Base-by-base conservation (phyloP, 2,888 invertebrate species). In the Cerastis leucographa region DNA sequence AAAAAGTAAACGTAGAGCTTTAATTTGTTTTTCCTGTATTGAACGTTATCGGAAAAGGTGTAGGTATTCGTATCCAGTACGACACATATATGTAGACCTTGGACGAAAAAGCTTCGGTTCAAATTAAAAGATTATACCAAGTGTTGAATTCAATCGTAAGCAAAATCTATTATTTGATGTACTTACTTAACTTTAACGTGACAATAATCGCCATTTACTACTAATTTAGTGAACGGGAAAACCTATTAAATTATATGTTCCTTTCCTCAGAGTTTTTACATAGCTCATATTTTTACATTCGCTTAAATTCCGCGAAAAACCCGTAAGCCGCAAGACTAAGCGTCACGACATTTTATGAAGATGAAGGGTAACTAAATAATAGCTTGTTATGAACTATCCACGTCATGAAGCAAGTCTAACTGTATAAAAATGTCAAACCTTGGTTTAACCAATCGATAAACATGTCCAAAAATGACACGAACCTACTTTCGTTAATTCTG, bases 361-460 rank as follows among this genome's bases (percentile, higher is more conserved):
- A 76, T 65, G 67, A 25, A 49, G 46, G 42, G 19, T 19, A 56
- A 56, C 66, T n/a, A 84, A 85, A 80, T 40, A 56, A 51, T 29
- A 29, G 29, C 12, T 49, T 46, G 42, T 40, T 64, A 29, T 54
- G 42, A 19, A 22, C 12, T n/a, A 46, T 19, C 17, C 40, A 77
- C 67, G 64, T 56, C 82, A 73, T 35, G 2, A 25, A 54, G 25
- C 29, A 51, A 12, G 67, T 70, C 56, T 74, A 40, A 44, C 29
- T 22, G 9, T 35, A 29, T 46, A 44, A 19, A 56, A 62, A 61
- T 72, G 29, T 25, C 25, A 59, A 40, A 51, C 44, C 42, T 49
- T 17, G 1, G 29, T 68, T 22, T 46, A 42, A 17, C 44, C 22
- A 59, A 65, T 22, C 46, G 6, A 66, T 25, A 72, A 64, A 46